Evolutionary conservation across 2,113 vertebrate species (phyloP).

Genomic region (Copsychus sechellarum): DNA sequence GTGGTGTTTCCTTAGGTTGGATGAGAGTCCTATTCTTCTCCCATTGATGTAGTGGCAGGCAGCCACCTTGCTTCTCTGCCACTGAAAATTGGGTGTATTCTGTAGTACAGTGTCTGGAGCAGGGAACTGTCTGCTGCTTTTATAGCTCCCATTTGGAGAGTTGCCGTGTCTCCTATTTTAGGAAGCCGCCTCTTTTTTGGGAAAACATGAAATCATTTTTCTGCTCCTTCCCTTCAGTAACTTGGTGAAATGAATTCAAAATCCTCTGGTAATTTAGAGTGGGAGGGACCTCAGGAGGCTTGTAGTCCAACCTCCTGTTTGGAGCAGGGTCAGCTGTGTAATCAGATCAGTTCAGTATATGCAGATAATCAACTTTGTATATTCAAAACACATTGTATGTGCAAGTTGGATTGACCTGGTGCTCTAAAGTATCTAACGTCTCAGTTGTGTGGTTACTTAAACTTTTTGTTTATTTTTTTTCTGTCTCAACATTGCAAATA

Average conservation of each 20-base stretch:
- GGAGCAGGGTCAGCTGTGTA: neutral
- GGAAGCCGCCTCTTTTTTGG: neutral
- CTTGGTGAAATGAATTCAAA: neutral
- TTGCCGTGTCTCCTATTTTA: constrained; percentile 10
- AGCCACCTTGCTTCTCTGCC: constrained; percentile 11
- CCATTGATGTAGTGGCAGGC: neutral
- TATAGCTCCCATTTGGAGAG: neutral
- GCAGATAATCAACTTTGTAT: neutral
- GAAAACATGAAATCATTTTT: neutral
- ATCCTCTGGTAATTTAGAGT: neutral
- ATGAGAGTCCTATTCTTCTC: neutral
- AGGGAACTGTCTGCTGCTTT: neutral
- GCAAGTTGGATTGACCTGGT: neutral
- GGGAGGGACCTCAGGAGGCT: neutral
- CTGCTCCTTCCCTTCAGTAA: neutral
- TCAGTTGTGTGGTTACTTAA: neutral
- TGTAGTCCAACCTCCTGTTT: neutral
- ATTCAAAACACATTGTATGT: neutral
- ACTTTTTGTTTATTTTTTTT: neutral
- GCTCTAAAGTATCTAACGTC: neutral
- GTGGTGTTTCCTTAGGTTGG: neutral
- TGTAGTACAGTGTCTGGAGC: constrained; percentile 25
- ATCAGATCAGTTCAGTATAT: neutral
- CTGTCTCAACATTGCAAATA: neutral
- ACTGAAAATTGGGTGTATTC: neutral